phyloP scores from a whole-genome alignment of 2,797 vertebrate genomes.

The Protosalanx chinensis region DNA sequence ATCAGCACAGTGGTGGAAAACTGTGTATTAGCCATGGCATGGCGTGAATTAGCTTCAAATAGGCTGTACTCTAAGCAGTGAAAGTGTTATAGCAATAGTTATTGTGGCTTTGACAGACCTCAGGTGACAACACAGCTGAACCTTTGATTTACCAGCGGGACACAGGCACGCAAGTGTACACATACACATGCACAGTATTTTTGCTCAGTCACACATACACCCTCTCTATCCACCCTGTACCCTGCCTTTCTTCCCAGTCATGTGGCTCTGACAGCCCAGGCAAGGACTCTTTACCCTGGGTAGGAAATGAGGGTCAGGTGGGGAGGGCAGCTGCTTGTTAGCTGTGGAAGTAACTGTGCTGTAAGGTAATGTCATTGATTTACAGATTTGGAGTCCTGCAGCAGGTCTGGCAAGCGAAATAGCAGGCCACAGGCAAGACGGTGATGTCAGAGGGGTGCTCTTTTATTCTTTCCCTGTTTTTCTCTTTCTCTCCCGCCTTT shows the following conservation, averaged over 20 bases:
- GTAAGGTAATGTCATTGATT: conserved; percentile 7
- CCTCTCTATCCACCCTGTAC: not conserved
- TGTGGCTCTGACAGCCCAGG: not conserved
- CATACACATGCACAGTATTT: not conserved
- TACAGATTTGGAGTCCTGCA: not conserved
- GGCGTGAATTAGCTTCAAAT: not conserved
- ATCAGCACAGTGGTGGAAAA: too few relatives aligned
- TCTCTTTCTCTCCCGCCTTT: conserved; percentile 23
- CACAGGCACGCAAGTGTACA: not conserved
- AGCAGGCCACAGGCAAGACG: conserved; percentile 3
- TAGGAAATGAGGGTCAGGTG: conserved; percentile 9
- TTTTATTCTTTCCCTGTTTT: conserved; percentile 7
- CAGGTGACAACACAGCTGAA: not conserved
- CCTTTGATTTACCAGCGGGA: not conserved
- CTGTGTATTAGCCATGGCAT: not conserved
- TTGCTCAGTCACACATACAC: conserved; percentile 9
- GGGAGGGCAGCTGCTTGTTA: conserved; percentile 3
- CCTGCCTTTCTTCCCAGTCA: not conserved
- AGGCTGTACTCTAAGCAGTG: not conserved
- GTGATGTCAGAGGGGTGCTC: not conserved
- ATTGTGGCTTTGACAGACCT: not conserved
- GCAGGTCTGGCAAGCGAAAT: not conserved
- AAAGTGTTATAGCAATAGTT: not conserved
- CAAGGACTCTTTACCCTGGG: not conserved
- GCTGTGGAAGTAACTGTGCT: not conserved